These are phyloP conservation scores for Galeopterus variegatus DNA, from an alignment of 2,113 vertebrate species.

Conservation along the genomic window DNA sequence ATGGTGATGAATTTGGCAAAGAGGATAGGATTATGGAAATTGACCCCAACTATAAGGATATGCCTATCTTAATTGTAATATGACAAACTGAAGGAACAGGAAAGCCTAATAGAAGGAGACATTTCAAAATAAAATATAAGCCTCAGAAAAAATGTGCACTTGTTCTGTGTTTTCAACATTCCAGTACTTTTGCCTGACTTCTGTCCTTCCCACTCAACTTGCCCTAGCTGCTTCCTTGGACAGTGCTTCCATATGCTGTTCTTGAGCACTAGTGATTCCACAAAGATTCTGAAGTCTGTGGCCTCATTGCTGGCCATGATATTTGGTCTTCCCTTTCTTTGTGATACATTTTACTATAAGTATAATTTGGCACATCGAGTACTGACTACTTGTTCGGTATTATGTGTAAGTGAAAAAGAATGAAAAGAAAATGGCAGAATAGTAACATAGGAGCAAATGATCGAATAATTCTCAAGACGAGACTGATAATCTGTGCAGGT, in stretches of 20 bases:
- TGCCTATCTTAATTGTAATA: background rate
- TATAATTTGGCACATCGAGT: background rate
- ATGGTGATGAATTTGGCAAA: background rate
- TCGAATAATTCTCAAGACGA: background rate
- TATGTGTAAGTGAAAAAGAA: background rate
- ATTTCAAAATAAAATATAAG: constrained; percentile 7
- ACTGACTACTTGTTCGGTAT: background rate
- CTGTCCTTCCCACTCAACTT: background rate
- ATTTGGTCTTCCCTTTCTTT: background rate
- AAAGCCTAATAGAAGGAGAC: background rate
- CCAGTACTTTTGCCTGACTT: background rate
- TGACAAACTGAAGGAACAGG: background rate
- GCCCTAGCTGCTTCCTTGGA: background rate
- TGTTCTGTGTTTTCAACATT: background rate
- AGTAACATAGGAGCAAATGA: background rate
- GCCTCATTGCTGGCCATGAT: background rate
- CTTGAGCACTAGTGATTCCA: background rate
- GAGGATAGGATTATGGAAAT: background rate
- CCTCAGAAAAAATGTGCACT: background rate
- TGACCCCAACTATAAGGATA: background rate
- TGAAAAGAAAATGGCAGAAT: background rate
- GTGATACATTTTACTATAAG: background rate
- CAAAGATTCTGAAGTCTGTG: background rate
- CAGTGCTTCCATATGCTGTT: background rate
- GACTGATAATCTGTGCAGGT: background rate